Evolutionary conservation across 2,113 vertebrate genomes (phyloP), one percentile per base, ranked within the genome.

Genomic region (Rissa tridactyla): DNA sequence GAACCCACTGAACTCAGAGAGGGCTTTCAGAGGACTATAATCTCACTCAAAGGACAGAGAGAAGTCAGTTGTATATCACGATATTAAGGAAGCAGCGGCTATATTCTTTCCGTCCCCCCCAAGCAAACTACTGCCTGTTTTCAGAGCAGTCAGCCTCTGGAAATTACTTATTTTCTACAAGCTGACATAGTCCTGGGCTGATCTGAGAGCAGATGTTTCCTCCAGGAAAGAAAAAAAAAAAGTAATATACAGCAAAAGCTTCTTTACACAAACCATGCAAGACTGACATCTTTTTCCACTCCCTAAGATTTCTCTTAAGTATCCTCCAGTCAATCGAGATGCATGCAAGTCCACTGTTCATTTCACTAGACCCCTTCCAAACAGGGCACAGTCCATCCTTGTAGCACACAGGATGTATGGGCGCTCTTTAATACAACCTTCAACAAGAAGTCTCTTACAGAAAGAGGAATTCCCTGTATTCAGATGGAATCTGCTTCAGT

Each of bases 21-120:
- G 29, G 10, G 19, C 42, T 94, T 65, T 72, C 34, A 40, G 52
- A 82, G 40, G 17, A 79, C 51, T 71, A n/a, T 21, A 22, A 54
- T 54, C 49, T 71, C 22, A 3, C 55, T 22, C 14, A 44, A 87
- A 79, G 65, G 29, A 94, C 20, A 92, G 23, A 42, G 7, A n/a
- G 17, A 69, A 91, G 25, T 61, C 34, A 82, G 36, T 20, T 65
- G 57, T 29, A 85, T 2, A 1, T n/a, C 27, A 27, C 0, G 0
- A 46, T 79, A 57, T 34, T 61, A 60, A 90, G 40, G 27, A 76
- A 32, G 29, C 11, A 78, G 47, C 0, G 2, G 38, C 34, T 58
- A 36, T 65, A 54, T 58, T 75, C 29, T 42, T 70, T 47, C 15
- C 14, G 9, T 25, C 30, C 4, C 27, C 18, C 36, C 81, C 38